phyloP scores from a whole-genome alignment of 2,888 invertebrate species.

The Hirudinaria manillensis region DNA sequence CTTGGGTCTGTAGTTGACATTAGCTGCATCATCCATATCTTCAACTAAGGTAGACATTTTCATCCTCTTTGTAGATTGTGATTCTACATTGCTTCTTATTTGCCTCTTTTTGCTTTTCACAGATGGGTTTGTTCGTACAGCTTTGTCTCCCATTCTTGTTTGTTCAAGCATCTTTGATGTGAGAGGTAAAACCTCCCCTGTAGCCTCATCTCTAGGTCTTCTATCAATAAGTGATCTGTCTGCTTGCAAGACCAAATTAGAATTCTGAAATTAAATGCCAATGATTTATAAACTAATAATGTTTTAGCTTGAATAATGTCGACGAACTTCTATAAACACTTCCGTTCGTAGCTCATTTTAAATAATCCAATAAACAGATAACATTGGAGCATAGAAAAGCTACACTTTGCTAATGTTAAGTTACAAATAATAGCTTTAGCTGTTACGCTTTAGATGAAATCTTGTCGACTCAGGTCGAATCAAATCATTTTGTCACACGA shows the following conservation, averaged over 20 bases:
- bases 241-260: slow-evolving; percentile 97
- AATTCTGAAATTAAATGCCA: slow-evolving; percentile 68
- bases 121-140: slow-evolving; percentile 77
- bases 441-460: too few species aligned
- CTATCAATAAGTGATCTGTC: slow-evolving; percentile 94
- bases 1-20: slow-evolving; percentile 88
- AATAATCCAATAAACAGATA: too few species aligned
- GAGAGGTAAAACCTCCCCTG: slow-evolving; percentile 93
- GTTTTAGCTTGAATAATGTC: background rate
- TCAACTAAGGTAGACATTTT: slow-evolving; percentile 71
- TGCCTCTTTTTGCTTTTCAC: too few species aligned
- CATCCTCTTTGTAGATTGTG: slow-evolving; percentile 60
- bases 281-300: slow-evolving; percentile 12
- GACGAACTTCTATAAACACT: background rate
- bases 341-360: too few species aligned
- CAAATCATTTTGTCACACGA: too few species aligned
- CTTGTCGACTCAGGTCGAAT: too few species aligned
- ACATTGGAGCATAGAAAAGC: too few species aligned
- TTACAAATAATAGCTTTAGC: too few species aligned
- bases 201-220: slow-evolving; percentile 94
- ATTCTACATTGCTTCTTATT: slow-evolving; percentile 56
- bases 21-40: slow-evolving; percentile 84
- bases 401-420: too few species aligned
- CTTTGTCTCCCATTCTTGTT: slow-evolving; percentile 92
- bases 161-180: slow-evolving; percentile 76